phyloP scores from a whole-genome alignment of 2,113 vertebrate genomes.

The Zingel zingel region DNA sequence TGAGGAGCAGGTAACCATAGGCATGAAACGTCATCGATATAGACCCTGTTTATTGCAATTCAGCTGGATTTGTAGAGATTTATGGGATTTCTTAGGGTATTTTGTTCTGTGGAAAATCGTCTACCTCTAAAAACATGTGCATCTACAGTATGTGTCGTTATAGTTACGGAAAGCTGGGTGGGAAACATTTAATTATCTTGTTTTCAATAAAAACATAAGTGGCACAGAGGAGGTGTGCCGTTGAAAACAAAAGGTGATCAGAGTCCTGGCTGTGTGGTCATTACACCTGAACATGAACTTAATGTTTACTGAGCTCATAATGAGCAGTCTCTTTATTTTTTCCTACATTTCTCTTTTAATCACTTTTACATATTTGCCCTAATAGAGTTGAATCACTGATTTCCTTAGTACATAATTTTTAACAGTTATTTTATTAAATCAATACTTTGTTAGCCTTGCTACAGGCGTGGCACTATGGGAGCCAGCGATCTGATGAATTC shows the following conservation, averaged over 20 bases:
- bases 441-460: neutral
- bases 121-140: neutral
- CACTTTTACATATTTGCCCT: neutral
- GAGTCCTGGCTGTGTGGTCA: neutral
- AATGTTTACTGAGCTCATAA: conserved; percentile 11
- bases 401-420: neutral
- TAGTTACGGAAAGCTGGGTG: neutral
- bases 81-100: neutral
- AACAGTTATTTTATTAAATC: neutral
- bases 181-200: neutral
- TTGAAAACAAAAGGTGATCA: conserved; percentile 20
- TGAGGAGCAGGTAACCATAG: too few species aligned
- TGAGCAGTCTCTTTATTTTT: neutral
- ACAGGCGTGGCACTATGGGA: neutral
- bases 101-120: neutral
- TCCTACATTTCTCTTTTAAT: neutral
- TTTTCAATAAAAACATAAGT: neutral
- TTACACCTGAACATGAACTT: conserved; percentile 4
- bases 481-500: neutral
- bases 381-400: neutral
- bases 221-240: neutral
- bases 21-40: too few species aligned
- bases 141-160: neutral
- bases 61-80: neutral
- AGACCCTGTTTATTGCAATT: neutral